These are phyloP conservation scores for Coturnix japonica DNA, from an alignment of 2,113 vertebrate genomes.

Conservation along the genomic window DNA sequence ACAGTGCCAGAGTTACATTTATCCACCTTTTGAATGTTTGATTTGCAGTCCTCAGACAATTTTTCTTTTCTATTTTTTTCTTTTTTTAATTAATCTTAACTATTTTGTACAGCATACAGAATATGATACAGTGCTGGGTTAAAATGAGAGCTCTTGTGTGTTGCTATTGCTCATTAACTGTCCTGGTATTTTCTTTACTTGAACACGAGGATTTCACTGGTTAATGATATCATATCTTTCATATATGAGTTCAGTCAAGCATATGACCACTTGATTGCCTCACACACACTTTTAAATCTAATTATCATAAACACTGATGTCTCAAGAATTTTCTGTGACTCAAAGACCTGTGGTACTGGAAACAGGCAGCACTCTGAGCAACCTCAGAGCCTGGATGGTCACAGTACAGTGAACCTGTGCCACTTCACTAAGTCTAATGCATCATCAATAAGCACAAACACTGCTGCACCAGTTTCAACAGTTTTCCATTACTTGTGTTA, in stretches of 20 bases:
- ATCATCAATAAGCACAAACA: neutral
- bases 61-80: neutral
- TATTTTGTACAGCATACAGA: neutral
- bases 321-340: neutral
- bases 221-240: conserved; percentile 14
- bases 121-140: neutral
- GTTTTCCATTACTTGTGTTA: neutral
- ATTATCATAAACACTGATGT: conserved; percentile 42
- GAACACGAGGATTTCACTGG: conserved; percentile 19
- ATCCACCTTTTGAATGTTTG: neutral
- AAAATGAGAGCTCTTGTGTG: neutral
- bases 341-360: rapidly evolving
- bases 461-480: neutral
- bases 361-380: neutral
- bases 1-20: neutral
- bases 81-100: neutral
- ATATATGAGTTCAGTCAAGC: conserved; percentile 35
- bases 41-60: neutral
- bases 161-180: conserved; percentile 22
- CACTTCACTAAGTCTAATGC: neutral
- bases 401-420: neutral
- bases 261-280: conserved; percentile 50
- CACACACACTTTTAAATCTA: conserved; percentile 41
- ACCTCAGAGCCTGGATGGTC: neutral
- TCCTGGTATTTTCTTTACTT: neutral